phyloP scores from a whole-genome alignment of 2,888 invertebrate genomes.

The Bombylius major region DNA sequence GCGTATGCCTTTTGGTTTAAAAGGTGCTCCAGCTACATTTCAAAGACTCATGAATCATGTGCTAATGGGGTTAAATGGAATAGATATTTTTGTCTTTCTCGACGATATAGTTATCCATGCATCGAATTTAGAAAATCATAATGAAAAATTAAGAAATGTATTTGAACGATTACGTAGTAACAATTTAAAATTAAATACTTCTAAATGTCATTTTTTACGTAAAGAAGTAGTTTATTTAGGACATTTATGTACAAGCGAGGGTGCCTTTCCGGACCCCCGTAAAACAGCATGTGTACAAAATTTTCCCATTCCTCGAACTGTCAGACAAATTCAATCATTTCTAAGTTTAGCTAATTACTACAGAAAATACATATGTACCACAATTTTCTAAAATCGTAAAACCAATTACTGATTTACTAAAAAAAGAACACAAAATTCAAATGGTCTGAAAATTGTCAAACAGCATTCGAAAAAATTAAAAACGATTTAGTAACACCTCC shows the following conservation, averaged over 20 bases:
- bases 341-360: constrained; percentile 6
- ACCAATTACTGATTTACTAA: background rate
- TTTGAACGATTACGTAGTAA: constrained; percentile 15
- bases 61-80: constrained; percentile 22
- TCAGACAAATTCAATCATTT: background rate
- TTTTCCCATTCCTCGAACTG: background rate
- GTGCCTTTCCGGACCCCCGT: background rate
- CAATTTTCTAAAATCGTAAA: constrained; percentile 4
- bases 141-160: constrained; percentile 13
- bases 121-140: constrained; percentile 18
- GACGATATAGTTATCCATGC: constrained; percentile 12
- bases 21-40: constrained; percentile 30
- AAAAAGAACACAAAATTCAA: background rate
- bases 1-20: constrained; percentile 28
- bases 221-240: constrained; percentile 17
- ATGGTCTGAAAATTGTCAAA: constrained; percentile 7
- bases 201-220: constrained; percentile 18
- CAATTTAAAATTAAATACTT: constrained; percentile 18
- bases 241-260: constrained; percentile 20
- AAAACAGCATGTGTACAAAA: background rate
- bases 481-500: background rate
- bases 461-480: background rate
- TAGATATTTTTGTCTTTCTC: constrained; percentile 6
- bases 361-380: constrained; percentile 23
- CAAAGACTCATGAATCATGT: constrained; percentile 29